Base-by-base conservation (phyloP, 37 sponge, comb jelly and placozoan species). In the Beroe ovata region DNA sequence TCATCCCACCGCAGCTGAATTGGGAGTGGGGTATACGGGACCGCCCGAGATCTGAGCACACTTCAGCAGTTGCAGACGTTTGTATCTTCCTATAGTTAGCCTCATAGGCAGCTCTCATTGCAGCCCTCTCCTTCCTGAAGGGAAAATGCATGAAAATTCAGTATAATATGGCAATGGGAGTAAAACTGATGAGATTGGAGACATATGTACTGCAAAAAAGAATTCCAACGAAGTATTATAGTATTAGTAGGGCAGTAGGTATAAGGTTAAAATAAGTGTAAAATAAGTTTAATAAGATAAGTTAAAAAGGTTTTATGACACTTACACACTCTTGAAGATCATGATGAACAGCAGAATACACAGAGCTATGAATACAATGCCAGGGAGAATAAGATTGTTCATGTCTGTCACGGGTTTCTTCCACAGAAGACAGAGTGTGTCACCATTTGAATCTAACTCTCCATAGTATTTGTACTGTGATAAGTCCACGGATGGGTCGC, bases 291-390 rank as follows among this genome's bases (percentile, higher is more conserved):
- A n/a, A n/a, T n/a, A n/a, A n/a, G n/a, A n/a, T n/a, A n/a, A n/a
- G n/a, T n/a, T n/a, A n/a, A n/a, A n/a, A n/a, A n/a, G n/a, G n/a
- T n/a, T n/a, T n/a, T n/a, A n/a, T 47, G 22, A 77, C 6, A 77
- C 84, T 77, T 77, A 77, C 84, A 77, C 25, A 19, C n/a, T 42
- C 54, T 77, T 22, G 28, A 3, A 77, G 47, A 77, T 77, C 84
- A 77, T 77, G 54, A 77, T 77, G 22, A 39, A 39, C 0, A 77
- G 84, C 0, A 77, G 84, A 19, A 77, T 4, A 40, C 84, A 77
- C 25, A 77, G 38, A 14, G 33, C 14, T 22, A 40, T 54, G 33
- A 77, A 77, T 23, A 77, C 22, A 14, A 77, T 38, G 47, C 14
- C 84, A 4, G 84, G 84, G 4, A 77, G 42, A 19, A 77, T 77